These are phyloP conservation scores for Drosophila ustulata DNA, from an alignment of 2,888 invertebrate genomes.

Conservation along the genomic window DNA sequence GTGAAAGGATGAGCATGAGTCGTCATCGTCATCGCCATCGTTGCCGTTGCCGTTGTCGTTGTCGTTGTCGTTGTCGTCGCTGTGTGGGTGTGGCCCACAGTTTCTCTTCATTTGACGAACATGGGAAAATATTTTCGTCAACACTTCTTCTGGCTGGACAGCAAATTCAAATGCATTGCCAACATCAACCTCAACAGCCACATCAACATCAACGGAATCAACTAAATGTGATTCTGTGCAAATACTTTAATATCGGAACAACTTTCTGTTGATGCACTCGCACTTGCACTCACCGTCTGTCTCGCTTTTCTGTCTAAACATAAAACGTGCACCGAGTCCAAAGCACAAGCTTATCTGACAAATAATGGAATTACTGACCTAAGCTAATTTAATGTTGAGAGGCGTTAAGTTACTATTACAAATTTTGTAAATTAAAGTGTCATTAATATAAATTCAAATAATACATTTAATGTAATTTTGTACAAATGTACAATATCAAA, in stretches of 20 bases:
- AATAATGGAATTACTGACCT: conserved; percentile 59
- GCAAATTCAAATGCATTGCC: conserved; percentile 42
- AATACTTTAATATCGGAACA: conserved; percentile 47
- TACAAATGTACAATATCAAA: too few species aligned
- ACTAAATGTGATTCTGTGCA: conserved; percentile 32
- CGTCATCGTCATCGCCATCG: conserved; percentile 5
- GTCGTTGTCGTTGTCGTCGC: background rate
- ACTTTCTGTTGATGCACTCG: conserved; percentile 27
- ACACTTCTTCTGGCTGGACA: conserved; percentile 28
- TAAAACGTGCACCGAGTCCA: conserved; percentile 38
- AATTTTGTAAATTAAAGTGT: conserved; percentile 4
- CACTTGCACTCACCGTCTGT: background rate
- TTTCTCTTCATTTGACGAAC: conserved; percentile 44
- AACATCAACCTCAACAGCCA: conserved; percentile 26
- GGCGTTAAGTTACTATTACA: background rate
- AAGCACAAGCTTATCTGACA: conserved; percentile 38
- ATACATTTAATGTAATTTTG: too few species aligned
- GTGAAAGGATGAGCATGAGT: conserved; percentile 68
- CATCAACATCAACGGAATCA: conserved; percentile 1
- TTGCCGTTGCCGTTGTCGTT: background rate
- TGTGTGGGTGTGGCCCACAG: conserved; percentile 57
- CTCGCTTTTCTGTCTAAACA: conserved; percentile 41
- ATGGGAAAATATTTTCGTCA: conserved; percentile 57
- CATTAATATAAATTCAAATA: background rate
- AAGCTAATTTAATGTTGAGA: conserved; percentile 45